Base-by-base conservation (phyloP, 2,888 invertebrate species). In the Andrena hattorfiana region DNA sequence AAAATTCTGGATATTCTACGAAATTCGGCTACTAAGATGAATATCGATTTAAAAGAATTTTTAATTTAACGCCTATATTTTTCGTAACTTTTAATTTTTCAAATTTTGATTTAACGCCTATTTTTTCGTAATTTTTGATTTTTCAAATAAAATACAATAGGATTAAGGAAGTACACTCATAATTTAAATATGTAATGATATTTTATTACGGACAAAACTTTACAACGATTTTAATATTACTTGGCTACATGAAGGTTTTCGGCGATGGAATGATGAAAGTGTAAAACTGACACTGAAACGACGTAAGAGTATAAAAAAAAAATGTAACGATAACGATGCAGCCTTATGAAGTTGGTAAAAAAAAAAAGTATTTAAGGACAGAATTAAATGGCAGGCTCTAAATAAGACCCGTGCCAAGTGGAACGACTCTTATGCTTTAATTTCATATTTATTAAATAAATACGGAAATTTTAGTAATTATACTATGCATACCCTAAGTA, bases 211-310 rank as follows among this genome's bases (percentile, higher is more conserved):
- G 76, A 84, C 59, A 35, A 51, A 85, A 78, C 56, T 73, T 86
- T 82, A 83, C 70, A 87, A 72, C 63, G 64, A 60, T 71, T 80
- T 77, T 20, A 71, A 69, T 76, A 62, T 42, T 56, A 69, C 13
- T 66, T n/a, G n/a, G 32, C 67, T 78, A 83, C 62, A 77, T 60
- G 32, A 76, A 63, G 56, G 16, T 62, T n/a, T 79, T 56, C n/a
- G n/a, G 56, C 49, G 63, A 80, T 84, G 87, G 88, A 88, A 88
- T 88, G 85, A 81, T 78, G 75, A 49, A 77, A 78, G 68, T 67
- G 48, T 23, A 42, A 80, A 85, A 20, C 76, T 78, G 77, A 80
- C 75, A 69, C 63, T 30, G 26, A 49, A 85, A 68, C 59, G 48
- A 67, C 77, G 76, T 35, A 67, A 54, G n/a, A 71, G 6, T 77